Evolutionary conservation across 2,888 invertebrate species (phyloP), one percentile per base, ranked within the genome.

Genomic region (Neoscelio sp.): DNA sequence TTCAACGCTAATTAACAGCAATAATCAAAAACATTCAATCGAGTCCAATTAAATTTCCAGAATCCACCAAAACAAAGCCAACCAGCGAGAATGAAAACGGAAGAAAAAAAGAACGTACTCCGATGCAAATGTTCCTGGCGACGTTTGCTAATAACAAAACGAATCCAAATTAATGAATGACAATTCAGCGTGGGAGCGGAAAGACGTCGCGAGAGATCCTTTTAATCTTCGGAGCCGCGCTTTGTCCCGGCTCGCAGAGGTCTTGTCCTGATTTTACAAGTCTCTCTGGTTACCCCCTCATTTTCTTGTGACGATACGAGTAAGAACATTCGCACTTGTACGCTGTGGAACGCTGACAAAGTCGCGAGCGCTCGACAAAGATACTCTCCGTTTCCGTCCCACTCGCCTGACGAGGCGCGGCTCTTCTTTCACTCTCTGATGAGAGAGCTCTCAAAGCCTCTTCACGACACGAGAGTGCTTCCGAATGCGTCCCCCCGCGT

Each of bases 391-490:
- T 78, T 60, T 7, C 56, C 50, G 30, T 54, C 68, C 20, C 52
- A 52, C 60, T 40, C 70, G 67, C 44, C 17, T 65, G 40, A 46
- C 44, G 40, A n/a, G n/a, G 35, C 60, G 67, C 33, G 67, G 60
- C 70, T 70, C 74, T 78, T 58, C 77, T 73, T 82, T 80, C 82
- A 71, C 82, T 83, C 82, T 80, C 82, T 85, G 85, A 82, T 84
- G 80, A 81, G 87, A 89, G 89, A 86, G 85, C 88, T 88, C 89
- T 87, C 85, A 84, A 87, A 85, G 85, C 86, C 86, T 86, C 87
- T 87, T 86, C 87, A 87, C 85, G 84, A 87, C 88, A 87, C 86
- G 83, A 89, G 82, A 77, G 80, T 81, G 81, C 83, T 82, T 75
- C 82, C 80, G 70, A 62, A 77, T 76, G 70, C 58, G 65, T 46